Percentiles rank a stretch among this genome's conserved stretches.
Evolutionary conservation across 2,888 invertebrate species (phyloP).

Genomic region (Andrena bicolor): DNA sequence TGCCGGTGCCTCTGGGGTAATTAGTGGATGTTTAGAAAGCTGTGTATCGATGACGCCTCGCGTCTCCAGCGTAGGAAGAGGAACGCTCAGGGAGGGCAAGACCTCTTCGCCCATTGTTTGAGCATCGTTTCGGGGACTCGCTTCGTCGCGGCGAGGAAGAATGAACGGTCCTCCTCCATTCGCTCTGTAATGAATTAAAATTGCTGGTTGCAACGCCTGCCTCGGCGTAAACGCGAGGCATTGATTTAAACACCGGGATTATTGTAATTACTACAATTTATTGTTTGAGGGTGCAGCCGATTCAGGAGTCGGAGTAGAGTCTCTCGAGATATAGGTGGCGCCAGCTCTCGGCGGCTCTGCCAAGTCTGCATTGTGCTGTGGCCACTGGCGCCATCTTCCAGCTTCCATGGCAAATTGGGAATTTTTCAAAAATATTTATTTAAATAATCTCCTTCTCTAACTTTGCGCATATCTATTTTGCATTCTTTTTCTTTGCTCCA

Average conservation of each 20-base stretch:
- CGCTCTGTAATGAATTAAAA: slow-evolving; percentile 78
- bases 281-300: slow-evolving; percentile 69
- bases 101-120: slow-evolving; percentile 28
- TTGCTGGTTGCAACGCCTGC: slow-evolving; percentile 68
- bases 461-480: no score
- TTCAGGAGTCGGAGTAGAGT: background rate
- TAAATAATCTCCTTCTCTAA: no score
- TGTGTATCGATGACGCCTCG: slow-evolving; percentile 44
- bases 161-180: slow-evolving; percentile 48
- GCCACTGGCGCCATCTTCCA: slow-evolving; percentile 8
- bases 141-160: slow-evolving; percentile 71
- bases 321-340: slow-evolving; percentile 45
- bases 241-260: slow-evolving; percentile 78
- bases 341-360: slow-evolving; percentile 47
- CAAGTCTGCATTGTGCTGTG: background rate
- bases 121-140: slow-evolving; percentile 63
- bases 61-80: background rate
- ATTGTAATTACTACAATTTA: slow-evolving; percentile 83
- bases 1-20: slow-evolving; percentile 36
- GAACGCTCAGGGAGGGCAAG: slow-evolving; percentile 10
- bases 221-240: slow-evolving; percentile 76
- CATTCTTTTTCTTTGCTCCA: no score
- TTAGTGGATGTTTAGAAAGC: slow-evolving; percentile 60
- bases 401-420: accelerated
- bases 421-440: background rate